Evolutionary conservation across 2,888 invertebrate genomes (phyloP).

Genomic region (Oscheius sp.): DNA sequence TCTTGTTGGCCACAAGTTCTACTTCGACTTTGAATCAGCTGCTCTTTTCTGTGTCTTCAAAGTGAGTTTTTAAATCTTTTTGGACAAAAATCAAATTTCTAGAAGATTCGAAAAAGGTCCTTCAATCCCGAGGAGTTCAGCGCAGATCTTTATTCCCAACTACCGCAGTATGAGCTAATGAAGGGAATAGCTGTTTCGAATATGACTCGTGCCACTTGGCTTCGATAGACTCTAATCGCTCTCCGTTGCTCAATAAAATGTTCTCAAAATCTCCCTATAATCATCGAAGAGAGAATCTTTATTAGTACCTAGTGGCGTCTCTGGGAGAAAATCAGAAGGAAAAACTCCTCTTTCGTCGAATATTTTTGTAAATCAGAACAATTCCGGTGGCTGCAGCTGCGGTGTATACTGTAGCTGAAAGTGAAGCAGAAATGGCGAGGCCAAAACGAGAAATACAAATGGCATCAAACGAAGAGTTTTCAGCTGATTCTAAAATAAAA

Average conservation of each 20-base stretch:
- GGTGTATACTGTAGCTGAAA: conserved; percentile 7
- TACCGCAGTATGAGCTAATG: conserved; percentile 40
- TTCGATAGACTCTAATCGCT: no score
- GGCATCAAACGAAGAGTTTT: neutral
- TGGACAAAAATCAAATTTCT: neutral
- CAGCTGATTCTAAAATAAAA: neutral
- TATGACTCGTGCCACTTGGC: conserved; percentile 34
- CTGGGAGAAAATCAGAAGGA: no score
- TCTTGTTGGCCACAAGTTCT: conserved; percentile 51
- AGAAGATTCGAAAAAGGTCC: conserved; percentile 39
- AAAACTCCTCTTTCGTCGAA: conserved; percentile 1
- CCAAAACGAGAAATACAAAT: neutral
- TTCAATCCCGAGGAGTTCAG: conserved; percentile 22
- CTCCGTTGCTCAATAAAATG: no score
- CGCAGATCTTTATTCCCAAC: conserved; percentile 25
- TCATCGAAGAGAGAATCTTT: no score
- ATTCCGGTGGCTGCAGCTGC: neutral
- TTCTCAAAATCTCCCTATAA: no score
- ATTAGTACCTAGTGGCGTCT: no score
- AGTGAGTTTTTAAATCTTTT: conserved; percentile 22
- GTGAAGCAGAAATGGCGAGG: conserved; percentile 2
- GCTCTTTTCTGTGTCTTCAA: conserved; percentile 46
- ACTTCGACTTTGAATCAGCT: conserved; percentile 41
- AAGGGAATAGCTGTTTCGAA: conserved; percentile 25
- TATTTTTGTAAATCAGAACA: neutral